Evolutionary conservation across 1,140 invertebrate genomes (phyloP), one percentile per base, ranked within the genome.

Genomic region (Trachymyrmex cornetzi): DNA sequence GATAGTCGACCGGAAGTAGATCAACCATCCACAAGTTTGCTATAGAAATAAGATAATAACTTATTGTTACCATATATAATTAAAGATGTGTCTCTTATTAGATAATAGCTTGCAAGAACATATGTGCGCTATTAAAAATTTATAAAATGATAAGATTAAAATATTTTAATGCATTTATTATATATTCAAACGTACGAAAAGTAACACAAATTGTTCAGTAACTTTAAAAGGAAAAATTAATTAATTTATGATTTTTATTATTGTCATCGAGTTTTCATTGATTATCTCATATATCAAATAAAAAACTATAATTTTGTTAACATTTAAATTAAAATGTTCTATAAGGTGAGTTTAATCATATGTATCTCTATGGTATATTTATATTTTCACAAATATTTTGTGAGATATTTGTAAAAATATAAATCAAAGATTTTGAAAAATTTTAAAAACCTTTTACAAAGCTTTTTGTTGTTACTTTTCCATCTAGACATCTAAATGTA

Each of bases 1-100:
- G 95, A 95, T 77, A 94, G 91, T 82, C 90, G 95, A 63, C 95
- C 95, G 2, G 95, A 96, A 93, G 94, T 95, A 12, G 95, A 96
- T 92, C 95, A 96, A 91, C 93, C 93, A 48, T 89, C 87, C 71
- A 77, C 77, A 57, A 55, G 44, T 44, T 38, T 79, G 85, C n/a
- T 69, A 69, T 38, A 77, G 30, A 63, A 85, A 87, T 80, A 77
- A 77, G 12, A 67, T 80, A 57, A 16, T 74, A 84, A n/a, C 34
- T 9, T 71, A 55, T 38, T 16, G 11, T 79, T 67, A 77, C 3
- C 19, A 38, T n/a, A 19, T 71, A 50, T 30, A 74, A 34, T 74
- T 64, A 6, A 64, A n/a, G 63, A 44, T 64, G 3, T 50, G 0
- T 16, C 0, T 16, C 0, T 66, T 79, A 34, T 48, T 44, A 11